Conservation (phyloP, 2,113 vertebrate species). For the Crotalus tigris region DNA sequence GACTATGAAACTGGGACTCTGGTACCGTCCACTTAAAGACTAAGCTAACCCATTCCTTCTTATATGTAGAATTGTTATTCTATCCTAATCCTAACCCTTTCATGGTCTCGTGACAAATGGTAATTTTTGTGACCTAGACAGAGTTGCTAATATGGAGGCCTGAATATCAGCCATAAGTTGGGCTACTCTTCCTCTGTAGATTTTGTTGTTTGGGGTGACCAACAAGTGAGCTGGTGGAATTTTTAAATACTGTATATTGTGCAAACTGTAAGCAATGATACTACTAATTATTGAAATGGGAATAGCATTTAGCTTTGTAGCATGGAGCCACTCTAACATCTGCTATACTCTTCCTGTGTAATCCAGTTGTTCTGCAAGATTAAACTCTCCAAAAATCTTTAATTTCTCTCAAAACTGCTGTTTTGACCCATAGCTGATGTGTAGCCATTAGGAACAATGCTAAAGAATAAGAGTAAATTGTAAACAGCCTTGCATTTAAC, state of each 20-base stretch:
- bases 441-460: neutral
- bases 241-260: neutral
- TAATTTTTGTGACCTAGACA: neutral
- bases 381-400: neutral
- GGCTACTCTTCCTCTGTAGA: neutral
- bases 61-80: neutral
- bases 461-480: neutral
- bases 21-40: neutral
- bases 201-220: neutral
- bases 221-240: neutral
- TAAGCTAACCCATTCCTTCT: neutral
- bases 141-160: neutral
- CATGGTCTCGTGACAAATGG: neutral
- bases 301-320: neutral
- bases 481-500: neutral
- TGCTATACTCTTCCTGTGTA: neutral
- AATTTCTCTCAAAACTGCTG: neutral
- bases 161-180: neutral
- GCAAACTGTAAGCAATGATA: neutral
- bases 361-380: neutral
- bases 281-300: neutral
- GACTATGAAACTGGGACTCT: neutral
- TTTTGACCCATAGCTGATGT: neutral
- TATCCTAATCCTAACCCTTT: neutral
- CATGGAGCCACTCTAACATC: neutral